These are phyloP conservation scores for Venturia canescens DNA, from an alignment of 1,140 invertebrate genomes.

Conservation along the genomic window DNA sequence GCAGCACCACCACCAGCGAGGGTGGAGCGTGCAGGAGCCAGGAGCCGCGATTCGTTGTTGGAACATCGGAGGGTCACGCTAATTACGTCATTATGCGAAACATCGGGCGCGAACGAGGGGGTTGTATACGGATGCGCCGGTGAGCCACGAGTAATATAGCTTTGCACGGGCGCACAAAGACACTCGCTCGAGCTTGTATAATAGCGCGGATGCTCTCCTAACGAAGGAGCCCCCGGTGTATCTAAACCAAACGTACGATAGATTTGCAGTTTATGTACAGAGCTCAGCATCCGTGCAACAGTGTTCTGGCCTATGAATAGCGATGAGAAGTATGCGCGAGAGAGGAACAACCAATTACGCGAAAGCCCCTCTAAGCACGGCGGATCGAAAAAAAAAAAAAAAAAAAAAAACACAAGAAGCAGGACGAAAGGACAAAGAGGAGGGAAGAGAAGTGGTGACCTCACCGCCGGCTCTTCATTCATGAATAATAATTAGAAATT, in stretches of 20 bases:
- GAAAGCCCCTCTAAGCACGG: conserved; percentile 49
- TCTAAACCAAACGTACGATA: conserved; percentile 27
- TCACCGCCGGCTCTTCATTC: conserved; percentile 41
- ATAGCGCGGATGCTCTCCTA: conserved; percentile 55
- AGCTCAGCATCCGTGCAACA: neutral
- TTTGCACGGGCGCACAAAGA: neutral
- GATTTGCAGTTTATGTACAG: conserved; percentile 20
- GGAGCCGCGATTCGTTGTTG: neutral
- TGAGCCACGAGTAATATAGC: conserved; percentile 25
- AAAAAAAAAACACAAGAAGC: too few relatives aligned
- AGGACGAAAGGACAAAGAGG: neutral
- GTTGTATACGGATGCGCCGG: conserved; percentile 6
- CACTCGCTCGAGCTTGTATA: neutral
- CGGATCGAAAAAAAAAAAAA: conserved; percentile 57
- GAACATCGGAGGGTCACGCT: conserved; percentile 53
- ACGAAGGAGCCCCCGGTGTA: conserved; percentile 66
- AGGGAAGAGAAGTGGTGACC: neutral
- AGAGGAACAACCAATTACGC: conserved; percentile 65
- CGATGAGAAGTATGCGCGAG: conserved; percentile 67
- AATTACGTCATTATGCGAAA: conserved; percentile 73
- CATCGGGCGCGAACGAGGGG: conserved; percentile 39
- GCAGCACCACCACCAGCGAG: neutral
- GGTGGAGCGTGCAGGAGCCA: neutral
- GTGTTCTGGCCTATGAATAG: conserved; percentile 67
- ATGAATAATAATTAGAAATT: conserved; percentile 64